Percentiles rank a stretch among this genome's conserved stretches.
phyloP scores from a whole-genome alignment of 2,797 vertebrate genomes.

The Myioborus miniatus region DNA sequence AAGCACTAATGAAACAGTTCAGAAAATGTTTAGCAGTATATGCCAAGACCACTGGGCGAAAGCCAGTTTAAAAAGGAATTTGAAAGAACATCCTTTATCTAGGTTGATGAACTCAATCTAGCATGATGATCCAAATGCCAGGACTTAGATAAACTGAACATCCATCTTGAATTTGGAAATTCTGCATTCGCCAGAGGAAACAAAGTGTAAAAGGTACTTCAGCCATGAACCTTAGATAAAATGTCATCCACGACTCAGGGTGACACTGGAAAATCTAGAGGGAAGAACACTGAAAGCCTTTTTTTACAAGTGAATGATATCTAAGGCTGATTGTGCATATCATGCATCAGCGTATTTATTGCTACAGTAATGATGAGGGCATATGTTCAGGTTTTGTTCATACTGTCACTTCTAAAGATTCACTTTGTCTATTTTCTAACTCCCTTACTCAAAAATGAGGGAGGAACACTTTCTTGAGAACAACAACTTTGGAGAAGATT shows the following conservation, averaged over 20 bases:
- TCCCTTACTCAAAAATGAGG: not conserved
- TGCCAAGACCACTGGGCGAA: not conserved
- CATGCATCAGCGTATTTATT: not conserved
- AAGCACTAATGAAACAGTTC: not conserved
- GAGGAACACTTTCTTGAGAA: not conserved
- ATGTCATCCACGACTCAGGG: not conserved
- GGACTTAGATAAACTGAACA: not conserved
- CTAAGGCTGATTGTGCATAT: not conserved
- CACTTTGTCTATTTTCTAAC: not conserved
- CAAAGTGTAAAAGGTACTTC: not conserved
- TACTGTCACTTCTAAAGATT: not conserved
- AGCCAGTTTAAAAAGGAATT: conserved; percentile 6
- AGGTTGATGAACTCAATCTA: not conserved
- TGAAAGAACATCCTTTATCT: not conserved
- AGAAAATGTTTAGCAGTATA: not conserved
- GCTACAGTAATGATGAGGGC: not conserved
- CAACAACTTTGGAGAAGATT: not conserved
- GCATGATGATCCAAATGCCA: not conserved
- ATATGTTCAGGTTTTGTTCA: not conserved
- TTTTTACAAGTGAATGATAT: not conserved
- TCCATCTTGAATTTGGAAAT: not conserved
- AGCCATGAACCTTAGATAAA: not conserved
- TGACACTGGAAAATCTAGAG: not conserved
- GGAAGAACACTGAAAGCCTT: not conserved
- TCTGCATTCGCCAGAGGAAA: not conserved